A percentile compares a stretch with the other conserved stretches of the same genome.
Evolutionary conservation across 2,797 vertebrate genomes (phyloP).

Genomic region (Gadopsis bispinosus): DNA sequence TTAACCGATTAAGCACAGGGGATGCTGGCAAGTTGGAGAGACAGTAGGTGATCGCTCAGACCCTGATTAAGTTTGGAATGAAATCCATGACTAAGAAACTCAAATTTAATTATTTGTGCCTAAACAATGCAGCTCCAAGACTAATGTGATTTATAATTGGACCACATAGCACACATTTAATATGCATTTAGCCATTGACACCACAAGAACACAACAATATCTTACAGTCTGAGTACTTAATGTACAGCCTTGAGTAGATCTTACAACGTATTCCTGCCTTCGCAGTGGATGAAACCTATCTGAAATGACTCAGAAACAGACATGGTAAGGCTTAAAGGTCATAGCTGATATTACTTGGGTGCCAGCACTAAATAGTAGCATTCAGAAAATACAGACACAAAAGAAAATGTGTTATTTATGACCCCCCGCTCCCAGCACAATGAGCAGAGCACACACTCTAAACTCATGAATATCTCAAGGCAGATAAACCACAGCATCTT

Average conservation of each 20-base stretch:
- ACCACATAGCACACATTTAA: conserved; percentile 35
- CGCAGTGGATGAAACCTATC: conserved; percentile 27
- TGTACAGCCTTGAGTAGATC: conserved; percentile 12
- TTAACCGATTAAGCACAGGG: conserved; percentile 61
- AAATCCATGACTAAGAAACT: conserved; percentile 62
- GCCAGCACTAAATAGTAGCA: conserved; percentile 55
- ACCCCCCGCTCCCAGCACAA: conserved; percentile 54
- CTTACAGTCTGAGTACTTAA: not conserved
- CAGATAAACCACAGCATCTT: conserved; percentile 65
- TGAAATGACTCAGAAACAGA: conserved; percentile 39
- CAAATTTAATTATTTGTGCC: conserved; percentile 63
- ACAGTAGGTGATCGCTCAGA: conserved; percentile 44
- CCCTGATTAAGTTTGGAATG: conserved; percentile 52
- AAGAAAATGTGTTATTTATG: conserved; percentile 77
- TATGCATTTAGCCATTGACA: conserved; percentile 39
- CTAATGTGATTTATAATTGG: conserved; percentile 54
- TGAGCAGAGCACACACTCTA: conserved; percentile 44
- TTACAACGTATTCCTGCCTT: conserved; percentile 28
- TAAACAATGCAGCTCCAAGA: conserved; percentile 48
- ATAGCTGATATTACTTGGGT: conserved; percentile 57
- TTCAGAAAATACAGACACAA: conserved; percentile 63
- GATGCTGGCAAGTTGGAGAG: conserved; percentile 27
- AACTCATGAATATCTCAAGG: conserved; percentile 64
- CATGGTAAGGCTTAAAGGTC: conserved; percentile 64
- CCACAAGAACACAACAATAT: conserved; percentile 1